Percentiles rank a stretch among this genome's conserved stretches.
These are phyloP conservation scores for Melanerpes formicivorus DNA, from an alignment of 2,113 vertebrate genomes.

Conservation along the genomic window DNA sequence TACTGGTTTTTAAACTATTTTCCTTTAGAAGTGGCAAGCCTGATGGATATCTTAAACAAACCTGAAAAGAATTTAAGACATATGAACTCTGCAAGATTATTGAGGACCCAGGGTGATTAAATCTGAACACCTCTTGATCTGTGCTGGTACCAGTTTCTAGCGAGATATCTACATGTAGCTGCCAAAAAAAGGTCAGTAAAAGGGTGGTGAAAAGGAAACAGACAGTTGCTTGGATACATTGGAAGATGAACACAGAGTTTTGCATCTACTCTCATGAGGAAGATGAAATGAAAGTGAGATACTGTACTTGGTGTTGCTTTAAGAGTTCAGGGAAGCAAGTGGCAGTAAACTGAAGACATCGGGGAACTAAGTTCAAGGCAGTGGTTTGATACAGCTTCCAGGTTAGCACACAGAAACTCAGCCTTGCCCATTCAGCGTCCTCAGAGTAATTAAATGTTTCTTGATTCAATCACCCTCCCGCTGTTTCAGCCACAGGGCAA, in stretches of 20 bases:
- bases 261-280: background rate
- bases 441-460: background rate
- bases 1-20: background rate
- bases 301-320: background rate
- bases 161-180: background rate
- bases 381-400: background rate
- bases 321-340: background rate
- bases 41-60: background rate
- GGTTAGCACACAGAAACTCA: background rate
- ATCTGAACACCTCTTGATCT: slow-evolving; percentile 1
- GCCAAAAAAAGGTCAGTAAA: background rate
- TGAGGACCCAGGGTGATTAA: background rate
- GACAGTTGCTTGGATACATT: background rate
- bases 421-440: background rate
- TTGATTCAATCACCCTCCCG: background rate
- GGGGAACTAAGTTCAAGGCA: background rate
- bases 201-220: background rate
- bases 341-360: background rate
- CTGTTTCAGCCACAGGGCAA: background rate
- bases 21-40: background rate
- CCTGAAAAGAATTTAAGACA: background rate
- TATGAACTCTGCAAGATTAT: background rate
- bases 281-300: background rate
- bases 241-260: background rate
- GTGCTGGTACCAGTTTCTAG: background rate